Conservation (phyloP, 2,888 invertebrate genomes). For the Drosophila nigritarsus region DNA sequence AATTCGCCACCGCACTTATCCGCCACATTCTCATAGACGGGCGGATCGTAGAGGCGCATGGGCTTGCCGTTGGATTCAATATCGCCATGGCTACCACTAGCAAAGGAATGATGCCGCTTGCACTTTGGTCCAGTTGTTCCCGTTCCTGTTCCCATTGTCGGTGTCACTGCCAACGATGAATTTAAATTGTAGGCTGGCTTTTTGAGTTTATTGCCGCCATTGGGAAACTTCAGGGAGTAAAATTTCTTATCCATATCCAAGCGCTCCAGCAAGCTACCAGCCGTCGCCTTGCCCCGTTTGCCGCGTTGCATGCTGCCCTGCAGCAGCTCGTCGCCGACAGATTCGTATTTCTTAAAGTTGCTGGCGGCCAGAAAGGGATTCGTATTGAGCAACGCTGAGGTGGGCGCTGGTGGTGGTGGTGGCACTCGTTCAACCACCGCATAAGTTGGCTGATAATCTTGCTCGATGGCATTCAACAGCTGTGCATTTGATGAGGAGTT, state of each 20-base stretch:
- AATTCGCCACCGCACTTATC: constrained; percentile 85
- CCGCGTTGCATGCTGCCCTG: constrained; percentile 52
- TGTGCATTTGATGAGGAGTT: constrained; percentile 75
- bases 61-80: constrained; percentile 76
- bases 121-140: constrained; percentile 71
- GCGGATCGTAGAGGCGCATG: constrained; percentile 84
- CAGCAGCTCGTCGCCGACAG: constrained; percentile 58
- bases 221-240: constrained; percentile 83
- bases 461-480: constrained; percentile 78
- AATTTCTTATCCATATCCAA: constrained; percentile 82
- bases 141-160: constrained; percentile 40
- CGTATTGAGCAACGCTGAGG: constrained; percentile 64
- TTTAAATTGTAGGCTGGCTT: constrained; percentile 55
- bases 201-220: constrained; percentile 51
- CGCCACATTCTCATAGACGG: constrained; percentile 88
- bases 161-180: constrained; percentile 47
- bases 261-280: constrained; percentile 60
- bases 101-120: constrained; percentile 85
- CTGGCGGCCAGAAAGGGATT: constrained; percentile 83
- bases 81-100: constrained; percentile 84
- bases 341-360: constrained; percentile 83
- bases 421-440: constrained; percentile 78
- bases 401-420: constrained; percentile 50
- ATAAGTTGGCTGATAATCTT: constrained; percentile 81
- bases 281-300: constrained; percentile 37